These are phyloP conservation scores for Drosophila colorata DNA, from an alignment of 2,888 invertebrate species.

Conservation along the genomic window DNA sequence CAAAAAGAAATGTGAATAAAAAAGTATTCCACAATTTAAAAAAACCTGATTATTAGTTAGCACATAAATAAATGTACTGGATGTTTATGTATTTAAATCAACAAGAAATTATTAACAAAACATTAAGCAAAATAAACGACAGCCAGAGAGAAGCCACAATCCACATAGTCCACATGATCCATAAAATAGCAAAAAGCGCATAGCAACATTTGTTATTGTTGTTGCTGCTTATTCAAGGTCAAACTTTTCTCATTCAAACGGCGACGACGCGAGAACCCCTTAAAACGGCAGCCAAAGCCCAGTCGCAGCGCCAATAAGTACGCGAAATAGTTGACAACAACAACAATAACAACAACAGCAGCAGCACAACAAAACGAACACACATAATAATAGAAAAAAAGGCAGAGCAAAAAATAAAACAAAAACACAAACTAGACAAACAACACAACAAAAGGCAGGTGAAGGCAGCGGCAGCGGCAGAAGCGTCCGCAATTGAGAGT, in stretches of 20 bases:
- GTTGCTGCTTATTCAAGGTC: constrained; percentile 82
- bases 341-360: constrained; percentile 38
- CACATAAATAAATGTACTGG: constrained; percentile 24
- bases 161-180: constrained; percentile 21
- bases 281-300: constrained; percentile 52
- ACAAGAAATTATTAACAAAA: constrained; percentile 27
- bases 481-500: constrained; percentile 33
- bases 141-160: constrained; percentile 27
- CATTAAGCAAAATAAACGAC: constrained; percentile 13
- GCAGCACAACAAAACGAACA: constrained; percentile 40
- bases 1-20: constrained; percentile 4
- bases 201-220: constrained; percentile 60
- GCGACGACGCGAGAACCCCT: constrained; percentile 64
- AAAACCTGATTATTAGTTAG: constrained; percentile 31
- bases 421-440: constrained; percentile 26
- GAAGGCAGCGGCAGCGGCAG: constrained; percentile 30
- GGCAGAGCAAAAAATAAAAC: constrained; percentile 39
- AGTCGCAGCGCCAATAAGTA: constrained; percentile 50
- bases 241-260: constrained; percentile 79
- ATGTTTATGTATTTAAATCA: constrained; percentile 17
- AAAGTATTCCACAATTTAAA: constrained; percentile 26
- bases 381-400: constrained; percentile 62
- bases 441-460: constrained; percentile 45
- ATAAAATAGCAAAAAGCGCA: constrained; percentile 68
- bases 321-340: constrained; percentile 76